Conservation (phyloP, 2,888 invertebrate genomes). For the Linyphia triangularis region DNA sequence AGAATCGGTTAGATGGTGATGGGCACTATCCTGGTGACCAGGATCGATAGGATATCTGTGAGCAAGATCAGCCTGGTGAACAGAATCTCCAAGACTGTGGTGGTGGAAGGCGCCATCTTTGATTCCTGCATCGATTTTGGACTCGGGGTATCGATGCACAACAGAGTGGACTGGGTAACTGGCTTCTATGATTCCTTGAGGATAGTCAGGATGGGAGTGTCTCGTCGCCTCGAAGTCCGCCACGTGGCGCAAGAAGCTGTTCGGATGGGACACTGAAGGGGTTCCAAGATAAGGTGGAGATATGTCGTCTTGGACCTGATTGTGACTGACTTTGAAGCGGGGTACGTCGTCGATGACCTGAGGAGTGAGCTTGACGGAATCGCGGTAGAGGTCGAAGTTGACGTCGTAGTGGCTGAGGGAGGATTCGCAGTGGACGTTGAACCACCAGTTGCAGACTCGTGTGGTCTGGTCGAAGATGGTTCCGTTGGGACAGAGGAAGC, state of each 20-base stretch:
- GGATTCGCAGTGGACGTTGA: slow-evolving; percentile 68
- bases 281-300: not conserved
- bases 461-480: slow-evolving; percentile 76
- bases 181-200: not conserved
- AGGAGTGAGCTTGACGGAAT: not conserved
- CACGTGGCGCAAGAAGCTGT: slow-evolving; percentile 64
- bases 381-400: slow-evolving; percentile 70
- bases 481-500: slow-evolving; percentile 75
- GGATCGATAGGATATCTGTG: no score
- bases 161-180: not conserved
- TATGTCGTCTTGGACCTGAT: slow-evolving; percentile 2
- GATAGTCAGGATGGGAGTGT: not conserved
- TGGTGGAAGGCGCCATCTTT: not conserved
- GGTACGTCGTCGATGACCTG: slow-evolving; percentile 38
- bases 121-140: not conserved
- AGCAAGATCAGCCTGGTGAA: no score
- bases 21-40: not conserved
- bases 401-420: slow-evolving; percentile 62
- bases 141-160: not conserved
- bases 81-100: not conserved
- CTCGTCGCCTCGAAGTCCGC: slow-evolving; percentile 47
- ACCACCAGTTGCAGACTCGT: slow-evolving; percentile 77
- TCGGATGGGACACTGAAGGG: slow-evolving; percentile 5
- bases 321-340: not conserved
- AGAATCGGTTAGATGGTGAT: not conserved